A percentile compares a stretch with the other conserved stretches of the same genome.
Conservation (phyloP, 1,140 invertebrate species). For the Rhynchophorus ferrugineus region DNA sequence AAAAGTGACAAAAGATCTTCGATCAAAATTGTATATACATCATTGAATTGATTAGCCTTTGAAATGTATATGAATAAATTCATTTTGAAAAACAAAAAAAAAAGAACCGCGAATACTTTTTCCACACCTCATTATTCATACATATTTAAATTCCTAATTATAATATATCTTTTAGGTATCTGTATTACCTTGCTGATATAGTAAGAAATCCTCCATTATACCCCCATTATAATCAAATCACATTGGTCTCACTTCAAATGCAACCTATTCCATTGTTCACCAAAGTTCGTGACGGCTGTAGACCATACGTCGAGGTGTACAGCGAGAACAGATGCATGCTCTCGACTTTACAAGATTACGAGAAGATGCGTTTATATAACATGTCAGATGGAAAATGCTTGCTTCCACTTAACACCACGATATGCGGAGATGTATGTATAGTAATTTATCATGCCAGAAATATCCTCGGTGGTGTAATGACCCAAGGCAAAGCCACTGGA, state of each 20-base stretch:
- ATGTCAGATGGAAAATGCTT: conserved; percentile 63
- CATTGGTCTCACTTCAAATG: conserved; percentile 68
- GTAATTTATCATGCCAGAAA: conserved; percentile 79
- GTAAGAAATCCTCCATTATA: conserved; percentile 48
- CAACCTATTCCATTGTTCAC: conserved; percentile 88
- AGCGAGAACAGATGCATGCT: conserved; percentile 79
- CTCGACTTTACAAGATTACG: conserved; percentile 80
- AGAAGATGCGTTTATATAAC: conserved; percentile 74
- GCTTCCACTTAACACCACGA: conserved; percentile 49
- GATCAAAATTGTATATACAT: too few species aligned
- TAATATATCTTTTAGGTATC: conserved; percentile 45
- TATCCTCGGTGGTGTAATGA: conserved; percentile 68
- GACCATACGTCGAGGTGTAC: conserved; percentile 88
- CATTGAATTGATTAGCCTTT: too few species aligned
- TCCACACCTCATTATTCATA: too few species aligned
- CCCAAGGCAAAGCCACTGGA: conserved; percentile 67
- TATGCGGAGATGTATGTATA: conserved; percentile 78
- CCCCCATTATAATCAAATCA: conserved; percentile 71
- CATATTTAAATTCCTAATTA: not conserved
- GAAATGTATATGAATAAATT: too few species aligned
- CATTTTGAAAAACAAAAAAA: too few species aligned
- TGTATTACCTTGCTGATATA: conserved; percentile 75
- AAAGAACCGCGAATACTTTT: too few species aligned
- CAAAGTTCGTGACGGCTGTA: conserved; percentile 84
- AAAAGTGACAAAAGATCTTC: too few species aligned